Conservation (phyloP, 2,797 vertebrate species). For the Alectoris magna region DNA sequence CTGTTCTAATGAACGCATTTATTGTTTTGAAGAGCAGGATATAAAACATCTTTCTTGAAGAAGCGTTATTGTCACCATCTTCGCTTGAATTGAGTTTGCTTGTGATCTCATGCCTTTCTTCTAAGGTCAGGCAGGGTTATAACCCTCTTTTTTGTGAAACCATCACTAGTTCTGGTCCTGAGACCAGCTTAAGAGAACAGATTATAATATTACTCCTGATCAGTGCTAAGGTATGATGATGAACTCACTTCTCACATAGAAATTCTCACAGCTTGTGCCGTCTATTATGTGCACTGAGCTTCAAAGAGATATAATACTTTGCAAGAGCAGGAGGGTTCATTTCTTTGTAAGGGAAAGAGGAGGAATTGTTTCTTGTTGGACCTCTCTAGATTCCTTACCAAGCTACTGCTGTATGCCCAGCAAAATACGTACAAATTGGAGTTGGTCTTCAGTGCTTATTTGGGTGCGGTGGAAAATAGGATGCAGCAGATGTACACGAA, state of each 20-base stretch:
- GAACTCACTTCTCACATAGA: neutral
- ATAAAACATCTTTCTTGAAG: neutral
- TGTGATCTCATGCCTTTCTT: neutral
- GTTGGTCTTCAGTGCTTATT: neutral
- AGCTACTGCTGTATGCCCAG: neutral
- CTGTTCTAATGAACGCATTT: neutral
- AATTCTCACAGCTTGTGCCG: neutral
- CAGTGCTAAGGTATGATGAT: neutral
- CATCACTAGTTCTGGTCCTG: neutral
- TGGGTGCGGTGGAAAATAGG: neutral
- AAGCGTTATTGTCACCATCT: neutral
- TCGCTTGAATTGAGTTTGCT: neutral
- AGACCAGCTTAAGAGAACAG: neutral
- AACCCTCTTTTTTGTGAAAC: neutral
- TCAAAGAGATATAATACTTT: neutral
- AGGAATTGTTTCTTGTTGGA: neutral
- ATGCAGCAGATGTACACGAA: neutral
- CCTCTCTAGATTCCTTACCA: neutral
- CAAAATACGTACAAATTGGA: neutral
- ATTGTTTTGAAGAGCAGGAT: accelerated
- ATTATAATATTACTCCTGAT: neutral
- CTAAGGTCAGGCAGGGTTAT: neutral
- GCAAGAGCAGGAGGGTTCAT: neutral
- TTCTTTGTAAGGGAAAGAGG: neutral
- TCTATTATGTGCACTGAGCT: neutral